Percentiles rank a stretch among this genome's conserved stretches.
Evolutionary conservation across 2,888 invertebrate genomes (phyloP).

Genomic region (Thereva nobilitata): DNA sequence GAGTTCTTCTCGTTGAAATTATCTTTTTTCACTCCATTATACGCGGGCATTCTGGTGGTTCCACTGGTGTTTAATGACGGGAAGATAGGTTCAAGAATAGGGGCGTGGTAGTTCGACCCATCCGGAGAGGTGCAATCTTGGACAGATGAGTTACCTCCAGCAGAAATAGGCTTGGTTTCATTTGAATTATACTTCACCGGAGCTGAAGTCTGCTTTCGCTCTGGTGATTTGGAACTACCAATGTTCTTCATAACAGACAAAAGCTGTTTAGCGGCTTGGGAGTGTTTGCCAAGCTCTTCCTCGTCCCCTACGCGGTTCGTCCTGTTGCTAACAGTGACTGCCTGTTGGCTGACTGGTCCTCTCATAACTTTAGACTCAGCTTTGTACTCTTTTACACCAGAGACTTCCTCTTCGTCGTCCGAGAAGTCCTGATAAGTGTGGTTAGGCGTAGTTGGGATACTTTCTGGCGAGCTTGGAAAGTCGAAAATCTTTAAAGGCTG

Average conservation of each 20-base stretch:
- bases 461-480: constrained; percentile 42
- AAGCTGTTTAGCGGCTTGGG: constrained; percentile 61
- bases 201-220: constrained; percentile 42
- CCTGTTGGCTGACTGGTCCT: constrained; percentile 73
- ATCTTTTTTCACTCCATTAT: constrained; percentile 34
- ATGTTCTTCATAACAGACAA: constrained; percentile 64
- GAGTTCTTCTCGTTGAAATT: neutral
- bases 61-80: constrained; percentile 51
- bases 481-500: constrained; percentile 42
- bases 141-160: constrained; percentile 43
- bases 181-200: constrained; percentile 39
- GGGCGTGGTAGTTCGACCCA: constrained; percentile 54
- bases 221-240: constrained; percentile 50
- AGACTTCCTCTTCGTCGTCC: constrained; percentile 54
- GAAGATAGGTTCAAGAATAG: constrained; percentile 53
- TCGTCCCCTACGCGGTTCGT: constrained; percentile 56
- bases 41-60: constrained; percentile 50
- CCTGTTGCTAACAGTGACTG: constrained; percentile 62
- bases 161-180: neutral
- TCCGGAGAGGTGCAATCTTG: constrained; percentile 52
- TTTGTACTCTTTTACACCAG: constrained; percentile 63
- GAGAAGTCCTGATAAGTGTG: constrained; percentile 48
- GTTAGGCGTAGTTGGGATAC: constrained; percentile 30
- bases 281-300: constrained; percentile 59
- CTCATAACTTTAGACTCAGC: constrained; percentile 76